Evolutionary conservation across 1,140 invertebrate genomes (phyloP), one percentile per base, ranked within the genome.

Genomic region (Bombus waltoni): DNA sequence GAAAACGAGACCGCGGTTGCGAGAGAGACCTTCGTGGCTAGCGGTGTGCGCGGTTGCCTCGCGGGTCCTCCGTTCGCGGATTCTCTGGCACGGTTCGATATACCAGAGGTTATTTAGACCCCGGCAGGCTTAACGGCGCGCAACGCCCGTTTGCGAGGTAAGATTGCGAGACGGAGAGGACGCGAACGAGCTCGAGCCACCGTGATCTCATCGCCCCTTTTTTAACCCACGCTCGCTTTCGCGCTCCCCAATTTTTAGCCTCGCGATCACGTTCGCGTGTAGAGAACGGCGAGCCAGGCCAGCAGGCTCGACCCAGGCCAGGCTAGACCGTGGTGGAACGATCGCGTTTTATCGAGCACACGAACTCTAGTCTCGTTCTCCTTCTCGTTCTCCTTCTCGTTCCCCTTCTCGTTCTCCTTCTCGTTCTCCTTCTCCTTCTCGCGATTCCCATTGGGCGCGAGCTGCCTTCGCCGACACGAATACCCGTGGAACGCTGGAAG

Each of bases 81-180:
- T 87, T 85, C 76, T 68, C 86, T 74, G 81, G 71, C 83, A 78
- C 86, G 70, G 86, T 84, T 85, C 86, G 76, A 87, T 85, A 85
- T 85, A 85, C 84, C 83, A 78, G 83, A 75, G 86, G 81, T 84
- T 85, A 85, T 87, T 85, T 87, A 87, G 81, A 85, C 81, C 70
- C 77, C 25, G 71, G n/a, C 57, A 53, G 35, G 81, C 25, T 57
- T 35, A 57, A 66, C 53, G 65, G 59, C 74, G 28, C 25, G 47
- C 47, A 62, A 13, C 59, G 28, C 3, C 53, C 73, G 72, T 15
- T 66, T 47, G 71, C 84, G 77, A 83, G 18, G 57, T 83, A 83
- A 83, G 62, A 65, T 83, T 77, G 74, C 62, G 59, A 53, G 59
- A 59, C 22, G 6, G 13, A 53, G 42, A 25, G 40, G 32, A 10